Evolutionary conservation across 2,888 invertebrate genomes (phyloP), one percentile per base, ranked within the genome.

Genomic region (Therioaphis trifolii): DNA sequence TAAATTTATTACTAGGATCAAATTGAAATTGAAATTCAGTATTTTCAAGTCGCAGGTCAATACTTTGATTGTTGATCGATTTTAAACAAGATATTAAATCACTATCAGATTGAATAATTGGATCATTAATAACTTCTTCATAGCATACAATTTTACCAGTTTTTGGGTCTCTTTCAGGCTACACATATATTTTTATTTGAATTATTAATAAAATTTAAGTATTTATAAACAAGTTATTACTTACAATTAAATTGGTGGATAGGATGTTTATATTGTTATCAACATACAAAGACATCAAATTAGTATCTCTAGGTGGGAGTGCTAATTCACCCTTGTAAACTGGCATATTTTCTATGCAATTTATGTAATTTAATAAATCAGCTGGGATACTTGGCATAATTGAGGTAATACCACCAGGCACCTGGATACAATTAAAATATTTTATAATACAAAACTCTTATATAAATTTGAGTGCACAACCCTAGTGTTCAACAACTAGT

Each of bases 361-460:
- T 82, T 27, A 82, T 74, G 24, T 82, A 82, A 52, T 35, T 82
- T 27, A 82, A 4, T 52, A 82, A 63, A 49, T 82, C 82, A 27
- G 61, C 61, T 24, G 58, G 58, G 52, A 82, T 82, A 35, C 72
- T 82, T 63, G 82, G 82, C 82, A 82, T 82, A 43, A 82, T 40
- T 52, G 82, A 82, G 24, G 61, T 40, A 63, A 82, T 63, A 40
- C 82, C 82, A 40, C 63, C 82, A 63, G 82, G 82, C 14, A 82
- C 82, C 82, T 82, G 12, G 7, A 43, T 55, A 68, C 21, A 35
- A 52, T 77, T 4, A 63, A 4, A 74, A 55, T 40, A 35, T 35
- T 21, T 46, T 55, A n/a, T 55, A n/a, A 55, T 21, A 55, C 4
- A 55, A n/a, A 21, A 1, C 12, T 15, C 18, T 12, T 24, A 58